These are phyloP conservation scores for Archegozetes longisetosus DNA, from an alignment of 1,140 invertebrate species.

Conservation along the genomic window DNA sequence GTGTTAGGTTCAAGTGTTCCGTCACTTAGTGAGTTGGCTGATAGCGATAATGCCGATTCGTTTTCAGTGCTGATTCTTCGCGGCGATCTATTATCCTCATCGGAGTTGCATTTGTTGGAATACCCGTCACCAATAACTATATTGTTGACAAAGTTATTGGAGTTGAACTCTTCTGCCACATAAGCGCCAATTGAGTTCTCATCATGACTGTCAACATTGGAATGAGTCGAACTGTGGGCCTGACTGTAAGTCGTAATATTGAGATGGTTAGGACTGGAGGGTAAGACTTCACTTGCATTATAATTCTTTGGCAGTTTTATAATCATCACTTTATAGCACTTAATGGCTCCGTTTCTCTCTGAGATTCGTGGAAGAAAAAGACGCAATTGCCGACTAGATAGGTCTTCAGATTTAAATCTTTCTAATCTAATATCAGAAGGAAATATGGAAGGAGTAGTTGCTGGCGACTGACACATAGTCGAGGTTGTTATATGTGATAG, in stretches of 20 bases:
- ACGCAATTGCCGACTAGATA: slow-evolving; percentile 13
- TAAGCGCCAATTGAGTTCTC: slow-evolving; percentile 20
- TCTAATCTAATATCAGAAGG: slow-evolving; percentile 16
- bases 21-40: slow-evolving; percentile 36
- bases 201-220: neutral
- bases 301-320: slow-evolving; percentile 16
- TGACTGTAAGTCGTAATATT: slow-evolving; percentile 21
- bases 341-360: slow-evolving; percentile 63
- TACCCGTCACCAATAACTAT: slow-evolving; percentile 17
- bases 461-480: slow-evolving; percentile 16
- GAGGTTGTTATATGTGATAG: slow-evolving; percentile 8
- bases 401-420: slow-evolving; percentile 6
- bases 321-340: slow-evolving; percentile 21
- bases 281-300: neutral
- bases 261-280: slow-evolving; percentile 14
- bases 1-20: slow-evolving; percentile 21
- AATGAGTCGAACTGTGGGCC: slow-evolving; percentile 11
- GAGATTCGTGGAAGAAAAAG: slow-evolving; percentile 46
- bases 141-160: slow-evolving; percentile 11
- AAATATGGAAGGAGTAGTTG: slow-evolving; percentile 15
- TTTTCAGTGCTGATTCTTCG: slow-evolving; percentile 9
- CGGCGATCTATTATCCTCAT: slow-evolving; percentile 3
- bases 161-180: slow-evolving; percentile 21
- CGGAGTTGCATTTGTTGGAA: neutral
- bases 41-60: slow-evolving; percentile 19